These are phyloP conservation scores for Bombus confusus DNA, from an alignment of 1,140 invertebrate genomes.

Conservation along the genomic window DNA sequence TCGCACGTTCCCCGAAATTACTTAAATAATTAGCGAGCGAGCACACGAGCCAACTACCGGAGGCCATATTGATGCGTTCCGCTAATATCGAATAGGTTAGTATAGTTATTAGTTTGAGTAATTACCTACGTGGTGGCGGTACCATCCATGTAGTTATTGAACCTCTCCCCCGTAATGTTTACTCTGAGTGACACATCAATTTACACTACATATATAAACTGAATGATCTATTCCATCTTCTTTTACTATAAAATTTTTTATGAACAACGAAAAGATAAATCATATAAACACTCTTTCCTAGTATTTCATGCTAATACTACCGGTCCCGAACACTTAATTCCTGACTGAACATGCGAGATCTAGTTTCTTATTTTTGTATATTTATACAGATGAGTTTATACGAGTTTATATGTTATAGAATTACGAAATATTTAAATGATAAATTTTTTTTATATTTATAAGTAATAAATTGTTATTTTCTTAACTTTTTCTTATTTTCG, in stretches of 20 bases:
- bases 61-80: conserved; percentile 39
- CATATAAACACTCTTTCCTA: neutral
- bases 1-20: conserved; percentile 11
- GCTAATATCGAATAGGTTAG: conserved; percentile 6
- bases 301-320: neutral
- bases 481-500: neutral
- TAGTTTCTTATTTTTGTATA: neutral
- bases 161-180: neutral
- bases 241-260: neutral
- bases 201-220: neutral
- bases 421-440: neutral
- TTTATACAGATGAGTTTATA: neutral
- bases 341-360: neutral
- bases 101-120: conserved; percentile 17
- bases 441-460: neutral
- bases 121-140: conserved; percentile 18
- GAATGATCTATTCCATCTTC: neutral
- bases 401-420: neutral
- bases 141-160: neutral
- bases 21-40: conserved; percentile 28
- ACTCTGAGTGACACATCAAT: neutral
- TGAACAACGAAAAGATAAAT: neutral
- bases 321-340: neutral
- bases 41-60: neutral
- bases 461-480: neutral